Conservation (phyloP, 1,140 invertebrate genomes). For the Drosophila ambigua region DNA sequence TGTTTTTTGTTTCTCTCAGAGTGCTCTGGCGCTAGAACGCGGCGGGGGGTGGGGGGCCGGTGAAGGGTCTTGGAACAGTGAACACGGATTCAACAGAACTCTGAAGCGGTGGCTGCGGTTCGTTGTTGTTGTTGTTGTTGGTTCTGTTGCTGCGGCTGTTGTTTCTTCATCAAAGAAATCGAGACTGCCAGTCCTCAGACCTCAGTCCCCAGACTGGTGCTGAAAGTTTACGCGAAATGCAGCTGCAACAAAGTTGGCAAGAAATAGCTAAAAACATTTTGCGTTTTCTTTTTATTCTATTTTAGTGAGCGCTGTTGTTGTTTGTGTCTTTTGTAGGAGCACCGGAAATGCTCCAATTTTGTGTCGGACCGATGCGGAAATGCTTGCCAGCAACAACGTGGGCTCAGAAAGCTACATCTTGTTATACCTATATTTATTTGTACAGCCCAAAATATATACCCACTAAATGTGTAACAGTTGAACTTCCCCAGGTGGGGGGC, state of each 20-base stretch:
- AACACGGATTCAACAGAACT: constrained; percentile 39
- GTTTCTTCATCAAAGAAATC: constrained; percentile 68
- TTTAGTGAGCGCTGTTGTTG: constrained; percentile 11
- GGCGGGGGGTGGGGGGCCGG: no score
- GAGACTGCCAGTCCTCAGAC: constrained; percentile 54
- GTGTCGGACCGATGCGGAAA: constrained; percentile 63
- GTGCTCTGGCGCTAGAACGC: background rate
- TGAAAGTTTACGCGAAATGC: constrained; percentile 69
- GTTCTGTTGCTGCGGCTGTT: constrained; percentile 39
- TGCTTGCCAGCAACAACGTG: constrained; percentile 51
- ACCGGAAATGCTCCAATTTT: constrained; percentile 78
- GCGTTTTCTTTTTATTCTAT: constrained; percentile 28
- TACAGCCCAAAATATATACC: background rate
- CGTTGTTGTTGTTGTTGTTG: constrained; percentile 8
- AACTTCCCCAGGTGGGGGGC: no score
- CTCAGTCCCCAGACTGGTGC: constrained; percentile 44
- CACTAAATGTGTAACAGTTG: no score
- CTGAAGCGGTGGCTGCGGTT: constrained; percentile 47
- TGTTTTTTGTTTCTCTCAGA: constrained; percentile 63
- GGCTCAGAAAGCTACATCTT: constrained; percentile 27
- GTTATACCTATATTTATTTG: constrained; percentile 18
- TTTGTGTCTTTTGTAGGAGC: constrained; percentile 59
- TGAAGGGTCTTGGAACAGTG: constrained; percentile 11
- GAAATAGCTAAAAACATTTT: constrained; percentile 47
- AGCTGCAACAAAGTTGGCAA: constrained; percentile 64